These are phyloP conservation scores for Prionailurus bengalensis DNA, from an alignment of 2,113 vertebrate species.

Conservation along the genomic window DNA sequence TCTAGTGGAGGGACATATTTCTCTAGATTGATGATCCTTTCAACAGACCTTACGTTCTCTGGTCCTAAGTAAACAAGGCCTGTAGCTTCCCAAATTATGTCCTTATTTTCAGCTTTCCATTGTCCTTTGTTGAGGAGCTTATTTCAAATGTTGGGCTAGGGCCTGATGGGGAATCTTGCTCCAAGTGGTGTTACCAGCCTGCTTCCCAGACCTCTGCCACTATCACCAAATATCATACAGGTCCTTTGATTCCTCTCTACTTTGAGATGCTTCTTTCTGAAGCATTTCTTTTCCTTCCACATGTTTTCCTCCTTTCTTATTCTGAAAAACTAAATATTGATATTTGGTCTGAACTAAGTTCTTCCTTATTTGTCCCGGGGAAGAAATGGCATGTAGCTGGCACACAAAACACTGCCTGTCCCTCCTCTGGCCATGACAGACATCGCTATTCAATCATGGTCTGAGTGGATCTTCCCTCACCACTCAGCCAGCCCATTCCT, in stretches of 20 bases:
- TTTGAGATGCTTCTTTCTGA: not conserved
- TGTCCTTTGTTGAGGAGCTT: not conserved
- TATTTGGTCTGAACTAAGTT: not conserved
- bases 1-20: not conserved
- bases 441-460: not conserved
- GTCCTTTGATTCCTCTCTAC: not conserved
- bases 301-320: not conserved
- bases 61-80: not conserved
- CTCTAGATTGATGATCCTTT: not conserved
- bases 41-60: not conserved
- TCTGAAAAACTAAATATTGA: not conserved
- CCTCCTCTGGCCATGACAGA: not conserved
- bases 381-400: not conserved
- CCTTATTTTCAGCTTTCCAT: not conserved
- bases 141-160: not conserved
- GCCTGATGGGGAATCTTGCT: not conserved
- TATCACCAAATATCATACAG: not conserved
- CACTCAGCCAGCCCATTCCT: not conserved
- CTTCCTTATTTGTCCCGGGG: not conserved
- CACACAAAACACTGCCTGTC: too few relatives aligned
- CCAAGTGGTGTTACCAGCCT: not conserved
- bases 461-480: not conserved
- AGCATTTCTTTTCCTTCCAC: not conserved
- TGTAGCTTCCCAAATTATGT: not conserved
- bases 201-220: not conserved